These are phyloP conservation scores for Batillaria attramentaria DNA, from an alignment of 1,140 invertebrate species.

Conservation along the genomic window DNA sequence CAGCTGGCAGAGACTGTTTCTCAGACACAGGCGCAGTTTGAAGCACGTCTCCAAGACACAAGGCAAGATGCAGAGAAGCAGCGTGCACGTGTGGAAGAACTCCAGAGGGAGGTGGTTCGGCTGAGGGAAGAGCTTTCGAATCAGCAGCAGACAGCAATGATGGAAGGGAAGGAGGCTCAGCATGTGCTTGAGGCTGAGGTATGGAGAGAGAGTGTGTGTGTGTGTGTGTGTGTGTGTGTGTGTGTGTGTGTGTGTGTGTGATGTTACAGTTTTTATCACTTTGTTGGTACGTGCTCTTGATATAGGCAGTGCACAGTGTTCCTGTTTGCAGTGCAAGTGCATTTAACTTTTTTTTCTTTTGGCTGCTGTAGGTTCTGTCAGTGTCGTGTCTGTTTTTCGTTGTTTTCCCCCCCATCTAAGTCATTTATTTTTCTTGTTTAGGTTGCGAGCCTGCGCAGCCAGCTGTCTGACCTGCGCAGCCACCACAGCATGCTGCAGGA, in stretches of 20 bases:
- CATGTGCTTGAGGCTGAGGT: slow-evolving; percentile 26
- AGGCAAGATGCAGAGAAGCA: slow-evolving; percentile 35
- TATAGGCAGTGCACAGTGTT: no score
- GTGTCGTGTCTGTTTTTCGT: not conserved
- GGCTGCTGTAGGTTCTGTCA: not conserved
- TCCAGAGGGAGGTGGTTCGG: slow-evolving; percentile 27
- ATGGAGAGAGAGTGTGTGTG: not conserved
- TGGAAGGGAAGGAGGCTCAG: slow-evolving; percentile 22
- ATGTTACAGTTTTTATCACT: not conserved
- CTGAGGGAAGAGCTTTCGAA: slow-evolving; percentile 22
- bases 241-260: not conserved
- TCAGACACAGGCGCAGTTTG: no score
- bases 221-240: not conserved
- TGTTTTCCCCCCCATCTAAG: not conserved
- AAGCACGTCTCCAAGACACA: slow-evolving; percentile 23
- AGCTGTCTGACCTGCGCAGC: slow-evolving; percentile 55
- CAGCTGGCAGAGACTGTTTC: slow-evolving; percentile 17
- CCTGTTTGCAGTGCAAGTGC: no score
- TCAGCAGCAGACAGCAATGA: slow-evolving; percentile 10
- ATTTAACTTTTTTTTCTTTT: not conserved
- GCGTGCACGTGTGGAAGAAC: slow-evolving; percentile 6
- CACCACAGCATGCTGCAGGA: slow-evolving; percentile 81
- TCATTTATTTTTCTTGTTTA: not conserved
- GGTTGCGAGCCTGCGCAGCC: slow-evolving; percentile 47
- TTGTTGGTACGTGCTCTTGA: not conserved